These are phyloP conservation scores for Kryphioiulus occultus DNA, from an alignment of 2,888 invertebrate species.

Conservation along the genomic window DNA sequence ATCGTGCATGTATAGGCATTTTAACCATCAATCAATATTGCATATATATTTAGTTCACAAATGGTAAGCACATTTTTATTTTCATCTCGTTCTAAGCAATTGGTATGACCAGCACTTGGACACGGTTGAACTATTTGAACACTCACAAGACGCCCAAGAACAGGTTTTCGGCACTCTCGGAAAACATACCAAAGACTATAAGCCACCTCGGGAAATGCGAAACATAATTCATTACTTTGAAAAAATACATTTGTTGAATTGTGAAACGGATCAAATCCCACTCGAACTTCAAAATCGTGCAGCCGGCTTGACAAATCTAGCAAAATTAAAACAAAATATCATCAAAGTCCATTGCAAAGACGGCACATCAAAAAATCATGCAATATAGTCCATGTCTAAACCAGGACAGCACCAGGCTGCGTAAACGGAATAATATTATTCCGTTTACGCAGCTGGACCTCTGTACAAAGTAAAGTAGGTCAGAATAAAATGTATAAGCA, in stretches of 20 bases:
- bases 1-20: no score
- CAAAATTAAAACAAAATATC: not conserved
- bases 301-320: not conserved
- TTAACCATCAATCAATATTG: not conserved
- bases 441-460: no score
- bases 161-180: not conserved
- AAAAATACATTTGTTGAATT: not conserved
- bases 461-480: no score
- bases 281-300: slow-evolving; percentile 6
- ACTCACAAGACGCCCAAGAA: not conserved
- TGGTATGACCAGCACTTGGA: not conserved
- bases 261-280: not conserved
- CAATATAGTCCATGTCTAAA: no score
- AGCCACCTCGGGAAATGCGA: not conserved
- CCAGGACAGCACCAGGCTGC: no score
- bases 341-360: no score
- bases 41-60: not conserved
- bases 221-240: not conserved
- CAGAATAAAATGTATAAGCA: no score
- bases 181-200: not conserved
- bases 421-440: no score
- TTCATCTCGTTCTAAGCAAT: not conserved
- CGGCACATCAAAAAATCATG: no score
- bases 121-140: not conserved
- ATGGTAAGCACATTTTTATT: not conserved